Evolutionary conservation across 2,888 invertebrate genomes (phyloP).

Genomic region (Acanthosepion pharaonis): DNA sequence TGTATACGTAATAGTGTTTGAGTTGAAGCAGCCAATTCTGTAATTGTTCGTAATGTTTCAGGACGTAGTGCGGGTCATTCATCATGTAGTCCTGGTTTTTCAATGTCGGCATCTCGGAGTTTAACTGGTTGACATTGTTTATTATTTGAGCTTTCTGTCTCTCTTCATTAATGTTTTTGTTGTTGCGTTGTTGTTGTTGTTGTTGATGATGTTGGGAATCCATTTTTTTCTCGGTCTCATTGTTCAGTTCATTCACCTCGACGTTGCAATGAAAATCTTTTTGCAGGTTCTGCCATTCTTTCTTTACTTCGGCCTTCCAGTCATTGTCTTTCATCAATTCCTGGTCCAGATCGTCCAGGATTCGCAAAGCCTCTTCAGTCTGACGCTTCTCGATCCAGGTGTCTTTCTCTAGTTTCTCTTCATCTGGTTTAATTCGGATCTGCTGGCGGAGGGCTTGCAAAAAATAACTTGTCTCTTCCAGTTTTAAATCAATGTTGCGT

Average conservation of each 20-base stretch:
- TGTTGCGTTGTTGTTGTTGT: neutral
- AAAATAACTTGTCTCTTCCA: slow-evolving; percentile 7
- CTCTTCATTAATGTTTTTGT: neutral
- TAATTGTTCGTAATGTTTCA: slow-evolving; percentile 38
- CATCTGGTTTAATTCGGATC: neutral
- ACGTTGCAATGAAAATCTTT: neutral
- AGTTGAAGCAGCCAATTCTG: slow-evolving; percentile 38
- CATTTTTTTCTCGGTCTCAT: neutral
- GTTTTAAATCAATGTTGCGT: neutral
- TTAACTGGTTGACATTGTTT: neutral
- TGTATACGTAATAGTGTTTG: neutral
- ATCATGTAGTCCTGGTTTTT: neutral
- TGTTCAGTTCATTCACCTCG: neutral
- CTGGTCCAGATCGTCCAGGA: neutral
- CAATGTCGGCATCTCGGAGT: neutral
- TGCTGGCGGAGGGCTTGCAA: neutral
- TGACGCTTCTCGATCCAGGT: neutral
- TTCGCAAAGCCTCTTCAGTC: neutral
- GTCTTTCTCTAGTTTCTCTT: neutral
- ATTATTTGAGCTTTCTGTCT: neutral
- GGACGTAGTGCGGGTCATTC: neutral
- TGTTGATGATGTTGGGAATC: neutral
- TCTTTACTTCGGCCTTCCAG: slow-evolving; percentile 14
- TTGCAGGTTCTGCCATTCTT: neutral
- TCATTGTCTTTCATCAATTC: slow-evolving; percentile 11